Evolutionary conservation across 2,797 vertebrate species (phyloP), one percentile per base, ranked within the genome.

Genomic region (Poecilia picta): DNA sequence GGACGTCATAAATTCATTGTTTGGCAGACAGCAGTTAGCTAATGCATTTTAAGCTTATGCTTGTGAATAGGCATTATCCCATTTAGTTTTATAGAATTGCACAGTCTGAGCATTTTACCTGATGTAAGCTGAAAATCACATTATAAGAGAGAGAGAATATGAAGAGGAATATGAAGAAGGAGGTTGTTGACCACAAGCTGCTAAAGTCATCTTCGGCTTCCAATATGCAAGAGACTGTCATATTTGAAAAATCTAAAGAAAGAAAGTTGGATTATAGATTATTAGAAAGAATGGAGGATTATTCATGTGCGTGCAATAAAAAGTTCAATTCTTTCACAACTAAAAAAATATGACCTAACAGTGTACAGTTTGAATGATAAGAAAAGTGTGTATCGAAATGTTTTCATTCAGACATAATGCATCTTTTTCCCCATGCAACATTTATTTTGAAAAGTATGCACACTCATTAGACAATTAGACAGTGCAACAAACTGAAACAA

Each of bases 181-280:
- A 83, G 59, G 90, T 31, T 82, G 91, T 91, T 80, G 87, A 92
- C 92, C 92, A 94, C 79, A 93, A 80, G 82, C 91, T 94, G 70
- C 76, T 86, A 79, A 84, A 76, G 23, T 93, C 92, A 41, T 94
- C 93, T 47, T 83, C 84, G 12, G 2, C n/a, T 43, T 53, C 74
- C 1, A 82, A 15, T 41, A 36, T 70, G 74, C 75, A 86, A 74
- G 23, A 15, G 47, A 72, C 13, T 43, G 0, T 64, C 64, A 13
- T 6, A 0, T 80, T 75, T 68, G 0, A 0, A 15, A 5, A 0
- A 68, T 57, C 41, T 72, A 62, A 82, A 64, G 68, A 79, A 16
- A 80, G 8, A 73, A 78, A 85, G 36, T n/a, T 66, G 66, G 25
- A 79, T 72, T 72, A 62, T 18, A 73, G 1, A 33, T 57, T 2